These are phyloP conservation scores for Trochalopteron elliotii DNA, from an alignment of 2,113 vertebrate species.

Conservation along the genomic window DNA sequence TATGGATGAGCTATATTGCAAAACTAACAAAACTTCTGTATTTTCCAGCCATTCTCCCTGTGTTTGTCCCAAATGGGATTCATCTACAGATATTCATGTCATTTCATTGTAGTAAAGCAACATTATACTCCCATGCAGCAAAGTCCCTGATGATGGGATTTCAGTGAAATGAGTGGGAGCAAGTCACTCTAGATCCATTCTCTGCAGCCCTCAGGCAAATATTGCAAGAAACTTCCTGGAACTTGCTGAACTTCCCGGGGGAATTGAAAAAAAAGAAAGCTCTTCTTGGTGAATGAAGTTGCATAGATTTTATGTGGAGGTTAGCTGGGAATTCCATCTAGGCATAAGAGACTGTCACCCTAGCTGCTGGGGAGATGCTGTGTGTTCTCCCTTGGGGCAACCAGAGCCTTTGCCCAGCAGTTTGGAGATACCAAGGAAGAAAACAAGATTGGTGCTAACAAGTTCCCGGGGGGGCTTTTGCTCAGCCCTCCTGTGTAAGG, in stretches of 20 bases:
- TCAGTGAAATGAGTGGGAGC: not conserved
- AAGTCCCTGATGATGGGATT: not conserved
- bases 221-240: not conserved
- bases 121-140: not conserved
- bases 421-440: not conserved
- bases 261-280: not conserved
- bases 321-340: not conserved
- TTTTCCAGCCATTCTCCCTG: not conserved
- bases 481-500: not conserved
- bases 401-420: not conserved
- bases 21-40: not conserved
- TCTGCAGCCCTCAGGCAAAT: not conserved
- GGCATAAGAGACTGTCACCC: not conserved
- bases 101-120: not conserved
- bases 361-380: not conserved
- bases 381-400: not conserved
- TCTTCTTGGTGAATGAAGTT: not conserved
- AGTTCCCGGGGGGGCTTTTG: not conserved
- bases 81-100: not conserved
- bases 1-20: not conserved
- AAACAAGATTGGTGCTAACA: not conserved
- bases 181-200: not conserved
- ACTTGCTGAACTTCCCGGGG: not conserved
- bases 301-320: not conserved
- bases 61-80: not conserved